phyloP scores from a whole-genome alignment of 2,113 vertebrate species.

The Vicugna pacos region DNA sequence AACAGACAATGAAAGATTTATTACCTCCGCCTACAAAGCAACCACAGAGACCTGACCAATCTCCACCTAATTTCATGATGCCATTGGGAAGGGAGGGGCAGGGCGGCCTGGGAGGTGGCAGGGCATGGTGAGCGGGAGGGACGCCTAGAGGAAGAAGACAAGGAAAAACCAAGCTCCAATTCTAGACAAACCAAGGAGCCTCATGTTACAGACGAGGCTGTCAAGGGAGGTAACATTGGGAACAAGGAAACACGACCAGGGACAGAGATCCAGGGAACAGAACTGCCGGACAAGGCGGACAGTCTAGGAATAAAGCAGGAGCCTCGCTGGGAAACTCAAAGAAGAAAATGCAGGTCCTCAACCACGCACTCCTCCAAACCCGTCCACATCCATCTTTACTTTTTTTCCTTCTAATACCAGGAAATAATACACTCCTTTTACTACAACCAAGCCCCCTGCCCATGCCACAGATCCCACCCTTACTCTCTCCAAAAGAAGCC shows the following conservation, averaged over 20 bases:
- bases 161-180: not conserved
- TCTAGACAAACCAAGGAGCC: not conserved
- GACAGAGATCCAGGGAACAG: not conserved
- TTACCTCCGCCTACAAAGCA: not conserved
- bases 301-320: not conserved
- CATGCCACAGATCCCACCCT: not conserved
- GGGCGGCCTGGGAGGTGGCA: not conserved
- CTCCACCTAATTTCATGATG: not conserved
- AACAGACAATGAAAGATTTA: not conserved
- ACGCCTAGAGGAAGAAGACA: not conserved
- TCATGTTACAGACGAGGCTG: too few relatives aligned
- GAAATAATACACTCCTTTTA: not conserved
- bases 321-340: not conserved
- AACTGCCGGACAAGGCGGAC: not conserved
- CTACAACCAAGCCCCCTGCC: not conserved
- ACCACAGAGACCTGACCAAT: not conserved
- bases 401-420: not conserved
- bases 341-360: not conserved
- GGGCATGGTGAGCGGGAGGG: not conserved
- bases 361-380: not conserved
- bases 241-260: not conserved
- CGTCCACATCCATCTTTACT: not conserved
- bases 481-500: not conserved
- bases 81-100: not conserved
- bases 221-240: not conserved